Percentiles rank a stretch among this genome's conserved stretches.
Conservation (phyloP, 53 echinoderm and acorn worm genomes). For the Zoroaster sp. region DNA sequence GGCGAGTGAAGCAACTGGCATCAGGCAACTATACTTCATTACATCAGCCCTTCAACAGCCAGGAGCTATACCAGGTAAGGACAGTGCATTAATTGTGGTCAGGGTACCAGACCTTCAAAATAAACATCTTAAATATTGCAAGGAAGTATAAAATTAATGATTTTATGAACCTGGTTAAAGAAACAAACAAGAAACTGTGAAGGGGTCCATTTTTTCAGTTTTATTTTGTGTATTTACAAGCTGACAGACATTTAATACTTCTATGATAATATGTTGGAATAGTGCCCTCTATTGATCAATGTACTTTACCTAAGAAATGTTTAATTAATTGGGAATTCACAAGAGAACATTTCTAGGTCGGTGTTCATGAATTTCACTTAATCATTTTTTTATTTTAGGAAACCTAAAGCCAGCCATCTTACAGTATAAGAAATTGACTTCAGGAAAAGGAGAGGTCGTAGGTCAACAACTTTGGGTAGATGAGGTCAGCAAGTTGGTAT, state of each 20-base stretch:
- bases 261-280: too few species aligned
- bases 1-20: conserved; percentile 93
- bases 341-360: too few species aligned
- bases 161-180: not conserved
- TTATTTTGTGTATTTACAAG: too few species aligned
- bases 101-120: not conserved
- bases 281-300: too few species aligned
- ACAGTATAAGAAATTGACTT: conserved; percentile 83
- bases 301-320: too few species aligned
- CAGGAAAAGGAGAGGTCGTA: conserved; percentile 85
- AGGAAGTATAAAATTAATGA: not conserved
- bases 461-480: conserved; percentile 87
- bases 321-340: too few species aligned
- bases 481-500: conserved; percentile 78
- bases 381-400: conserved; percentile 41
- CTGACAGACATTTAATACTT: too few species aligned
- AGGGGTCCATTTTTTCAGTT: too few species aligned
- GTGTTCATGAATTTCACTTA: not conserved
- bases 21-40: conserved; percentile 87
- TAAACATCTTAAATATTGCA: not conserved
- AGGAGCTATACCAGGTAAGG: conserved; percentile 80
- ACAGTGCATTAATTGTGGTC: not conserved
- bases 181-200: too few species aligned
- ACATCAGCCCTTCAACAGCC: conserved; percentile 80
- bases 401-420: conserved; percentile 90